A percentile compares a stretch with the other conserved stretches of the same genome.
Evolutionary conservation across 2,113 vertebrate species (phyloP).

Genomic region (Vicugna pacos): DNA sequence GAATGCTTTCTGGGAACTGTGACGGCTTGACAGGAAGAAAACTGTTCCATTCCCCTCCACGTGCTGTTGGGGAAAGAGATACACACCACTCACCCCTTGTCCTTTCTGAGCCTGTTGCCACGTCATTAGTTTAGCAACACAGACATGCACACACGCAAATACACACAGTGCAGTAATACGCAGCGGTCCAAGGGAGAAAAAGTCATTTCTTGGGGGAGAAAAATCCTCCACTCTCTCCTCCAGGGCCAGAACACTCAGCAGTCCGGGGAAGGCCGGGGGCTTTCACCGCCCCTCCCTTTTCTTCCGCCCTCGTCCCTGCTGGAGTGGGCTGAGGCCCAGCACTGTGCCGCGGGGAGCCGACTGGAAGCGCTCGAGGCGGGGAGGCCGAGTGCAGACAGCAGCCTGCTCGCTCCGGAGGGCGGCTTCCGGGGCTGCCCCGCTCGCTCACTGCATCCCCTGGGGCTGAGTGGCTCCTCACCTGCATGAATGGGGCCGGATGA

Average conservation of each 20-base stretch:
- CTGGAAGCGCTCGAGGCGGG: not conserved
- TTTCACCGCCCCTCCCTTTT: rapidly evolving
- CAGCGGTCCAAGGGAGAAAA: not conserved
- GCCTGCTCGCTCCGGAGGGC: no score
- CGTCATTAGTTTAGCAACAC: not conserved
- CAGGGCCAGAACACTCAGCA: rapidly evolving
- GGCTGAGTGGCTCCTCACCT: not conserved
- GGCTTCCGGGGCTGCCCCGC: no score
- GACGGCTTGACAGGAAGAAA: not conserved
- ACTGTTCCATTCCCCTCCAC: not conserved
- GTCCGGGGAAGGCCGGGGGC: not conserved
- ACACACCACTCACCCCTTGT: rapidly evolving
- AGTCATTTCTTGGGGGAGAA: no score
- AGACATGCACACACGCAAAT: no score
- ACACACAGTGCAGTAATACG: rapidly evolving
- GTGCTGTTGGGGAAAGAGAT: rapidly evolving
- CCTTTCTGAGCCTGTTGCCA: not conserved
- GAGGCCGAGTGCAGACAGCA: rapidly evolving
- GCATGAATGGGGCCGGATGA: not conserved
- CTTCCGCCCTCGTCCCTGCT: no score
- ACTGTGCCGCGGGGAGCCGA: not conserved
- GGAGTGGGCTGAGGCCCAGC: not conserved
- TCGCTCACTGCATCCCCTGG: not conserved
- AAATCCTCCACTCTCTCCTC: not conserved
- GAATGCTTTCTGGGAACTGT: not conserved